Evolutionary conservation across 2,888 invertebrate genomes (phyloP), one percentile per base, ranked within the genome.

Genomic region (Sphaeridia pumilis): DNA sequence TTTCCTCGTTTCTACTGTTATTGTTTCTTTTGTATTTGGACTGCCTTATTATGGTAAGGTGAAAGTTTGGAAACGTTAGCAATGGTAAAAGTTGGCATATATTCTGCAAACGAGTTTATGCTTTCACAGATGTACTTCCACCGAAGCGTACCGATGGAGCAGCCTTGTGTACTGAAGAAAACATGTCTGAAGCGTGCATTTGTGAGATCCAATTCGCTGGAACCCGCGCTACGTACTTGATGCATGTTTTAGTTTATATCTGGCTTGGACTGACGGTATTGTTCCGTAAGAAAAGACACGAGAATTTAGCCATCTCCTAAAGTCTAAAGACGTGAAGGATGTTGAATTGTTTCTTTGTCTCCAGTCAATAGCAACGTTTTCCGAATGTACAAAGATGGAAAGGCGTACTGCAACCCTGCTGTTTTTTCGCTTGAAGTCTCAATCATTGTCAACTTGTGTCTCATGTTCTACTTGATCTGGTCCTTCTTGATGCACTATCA

Each of bases 281-380:
- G n/a, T n/a, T n/a, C n/a, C n/a, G n/a, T n/a, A n/a, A n/a, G n/a
- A n/a, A n/a, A n/a, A 31, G n/a, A 31, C 14, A 31, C 31, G 7
- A 14, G 31, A 31, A 10, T 31, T 10, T 10, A 10, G 31, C 31
- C 14, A 10, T 31, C 31, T 7, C n/a, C n/a, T n/a, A n/a, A n/a
- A n/a, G n/a, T 31, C 14, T 31, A 10, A 31, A 14, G 31, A 31
- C 7, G 14, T 31, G 14, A 31, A 31, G 14, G 14, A 10, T 34
- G 2, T n/a, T n/a, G n/a, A n/a, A n/a, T n/a, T n/a, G n/a, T n/a
- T n/a, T n/a, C n/a, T n/a, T n/a, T n/a, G n/a, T n/a, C n/a, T n/a
- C n/a, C n/a, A 28, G 21, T 34, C 36, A 24, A 36, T 38, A 51
- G 50, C 17, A 55, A 46, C 35, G 41, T 55, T 5, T 55, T 55